Conservation (phyloP, 53 echinoderm and acorn worm genomes). For the Apostichopus leukothele region DNA sequence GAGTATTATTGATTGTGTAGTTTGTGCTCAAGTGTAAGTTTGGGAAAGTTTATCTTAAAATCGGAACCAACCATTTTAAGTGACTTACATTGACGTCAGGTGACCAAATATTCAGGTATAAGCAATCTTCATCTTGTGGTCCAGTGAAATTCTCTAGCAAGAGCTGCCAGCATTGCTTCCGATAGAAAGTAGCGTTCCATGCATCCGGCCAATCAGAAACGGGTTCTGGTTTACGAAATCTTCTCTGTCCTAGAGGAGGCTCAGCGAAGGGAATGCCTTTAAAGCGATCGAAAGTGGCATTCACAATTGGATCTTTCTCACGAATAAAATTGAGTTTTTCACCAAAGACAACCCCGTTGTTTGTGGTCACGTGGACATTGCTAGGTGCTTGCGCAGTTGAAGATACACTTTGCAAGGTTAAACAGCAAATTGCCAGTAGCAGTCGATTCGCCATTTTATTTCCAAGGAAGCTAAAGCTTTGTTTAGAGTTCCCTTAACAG, state of each 20-base stretch:
- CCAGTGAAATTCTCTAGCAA: conserved; percentile 7
- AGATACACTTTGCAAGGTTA: not conserved
- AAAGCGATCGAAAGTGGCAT: conserved; percentile 51
- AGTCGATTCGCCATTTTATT: no score
- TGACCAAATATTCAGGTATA: conserved; percentile 80
- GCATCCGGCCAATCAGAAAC: conserved; percentile 54
- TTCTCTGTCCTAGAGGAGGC: conserved; percentile 63
- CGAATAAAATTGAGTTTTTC: not conserved
- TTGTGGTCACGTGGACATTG: conserved; percentile 12
- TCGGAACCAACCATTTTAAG: not conserved
- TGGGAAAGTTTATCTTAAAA: not conserved
- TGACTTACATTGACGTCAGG: conserved; percentile 70
- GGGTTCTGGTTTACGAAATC: conserved; percentile 70
- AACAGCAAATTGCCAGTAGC: not conserved
- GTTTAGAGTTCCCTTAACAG: no score
- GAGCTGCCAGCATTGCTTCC: conserved; percentile 68
- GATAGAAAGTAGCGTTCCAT: conserved; percentile 57
- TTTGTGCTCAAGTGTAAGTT: no score
- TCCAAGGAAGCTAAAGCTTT: no score
- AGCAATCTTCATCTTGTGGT: conserved; percentile 75
- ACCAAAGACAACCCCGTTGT: conserved; percentile 24
- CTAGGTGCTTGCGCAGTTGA: not conserved
- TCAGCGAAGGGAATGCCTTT: conserved; percentile 66
- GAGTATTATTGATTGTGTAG: no score
- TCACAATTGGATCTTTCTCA: conserved; percentile 7